Percentiles rank a stretch among this genome's conserved stretches.
These are phyloP conservation scores for Lethenteron camtschaticum DNA, from an alignment of 2,113 vertebrate species.

Conservation along the genomic window DNA sequence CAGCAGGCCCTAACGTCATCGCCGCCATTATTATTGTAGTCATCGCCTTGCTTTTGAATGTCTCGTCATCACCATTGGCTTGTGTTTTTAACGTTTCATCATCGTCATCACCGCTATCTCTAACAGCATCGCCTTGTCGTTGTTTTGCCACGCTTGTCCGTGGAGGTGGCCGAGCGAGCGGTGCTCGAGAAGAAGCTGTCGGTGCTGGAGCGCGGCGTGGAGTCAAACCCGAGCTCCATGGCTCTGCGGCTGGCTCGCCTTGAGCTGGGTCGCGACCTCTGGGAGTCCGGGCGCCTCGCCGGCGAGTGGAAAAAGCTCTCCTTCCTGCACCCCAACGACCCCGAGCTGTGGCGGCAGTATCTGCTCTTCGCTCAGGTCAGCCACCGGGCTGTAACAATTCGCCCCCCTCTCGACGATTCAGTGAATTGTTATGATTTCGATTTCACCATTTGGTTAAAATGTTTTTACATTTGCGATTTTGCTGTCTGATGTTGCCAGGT, in stretches of 20 bases:
- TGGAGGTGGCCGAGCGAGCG: constrained; percentile 14
- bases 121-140: too few relatives aligned
- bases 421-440: too few relatives aligned
- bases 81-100: constrained; percentile 7
- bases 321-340: constrained; percentile 76
- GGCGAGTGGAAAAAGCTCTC: constrained; percentile 90
- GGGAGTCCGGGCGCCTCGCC: constrained; percentile 45
- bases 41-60: not conserved
- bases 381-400: too few relatives aligned
- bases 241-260: constrained; percentile 58
- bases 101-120: not conserved
- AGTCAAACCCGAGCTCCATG: constrained; percentile 47
- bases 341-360: constrained; percentile 55
- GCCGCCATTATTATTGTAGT: not conserved
- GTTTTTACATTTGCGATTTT: too few relatives aligned
- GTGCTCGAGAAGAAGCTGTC: constrained; percentile 71
- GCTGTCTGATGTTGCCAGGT: too few relatives aligned
- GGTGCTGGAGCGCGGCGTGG: constrained; percentile 55
- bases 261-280: constrained; percentile 49
- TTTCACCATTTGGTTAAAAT: too few relatives aligned
- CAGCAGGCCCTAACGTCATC: too few relatives aligned
- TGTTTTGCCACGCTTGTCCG: too few relatives aligned
- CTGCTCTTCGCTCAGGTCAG: constrained; percentile 29
- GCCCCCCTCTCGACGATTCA: too few relatives aligned
- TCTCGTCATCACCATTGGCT: not conserved